phyloP scores from a whole-genome alignment of 2,888 invertebrate species.

The Sclerodermus sp. region DNA sequence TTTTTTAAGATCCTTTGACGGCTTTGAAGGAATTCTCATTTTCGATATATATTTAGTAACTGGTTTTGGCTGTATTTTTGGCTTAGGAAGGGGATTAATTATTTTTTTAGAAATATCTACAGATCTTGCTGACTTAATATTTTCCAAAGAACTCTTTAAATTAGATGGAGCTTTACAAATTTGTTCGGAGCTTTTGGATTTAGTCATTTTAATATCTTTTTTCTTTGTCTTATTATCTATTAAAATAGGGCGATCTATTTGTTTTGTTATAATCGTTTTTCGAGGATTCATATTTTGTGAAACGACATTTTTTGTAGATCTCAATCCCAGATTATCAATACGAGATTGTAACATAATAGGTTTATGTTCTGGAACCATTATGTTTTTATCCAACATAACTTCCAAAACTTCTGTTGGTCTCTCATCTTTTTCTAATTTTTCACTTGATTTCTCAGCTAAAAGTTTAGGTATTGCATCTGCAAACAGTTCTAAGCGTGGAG shows the following conservation, averaged over 20 bases:
- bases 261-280: background rate
- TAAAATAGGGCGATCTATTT: background rate
- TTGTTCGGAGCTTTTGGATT: constrained; percentile 43
- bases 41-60: constrained; percentile 29
- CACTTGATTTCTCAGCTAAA: constrained; percentile 46
- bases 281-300: background rate
- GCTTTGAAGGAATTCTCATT: constrained; percentile 26
- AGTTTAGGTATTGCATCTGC: constrained; percentile 53
- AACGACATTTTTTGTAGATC: no score
- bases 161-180: constrained; percentile 35
- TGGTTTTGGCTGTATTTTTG: constrained; percentile 28
- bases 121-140: constrained; percentile 24
- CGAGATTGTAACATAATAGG: constrained; percentile 3
- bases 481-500: constrained; percentile 51
- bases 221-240: constrained; percentile 23
- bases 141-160: constrained; percentile 33
- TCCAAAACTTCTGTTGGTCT: background rate
- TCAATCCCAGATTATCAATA: background rate
- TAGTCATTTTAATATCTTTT: constrained; percentile 20
- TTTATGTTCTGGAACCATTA: constrained; percentile 12
- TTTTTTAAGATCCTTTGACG: constrained; percentile 32
- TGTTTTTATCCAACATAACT: constrained; percentile 8
- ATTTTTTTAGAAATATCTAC: constrained; percentile 27
- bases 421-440: constrained; percentile 27
- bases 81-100: constrained; percentile 18